phyloP scores from a whole-genome alignment of 2,113 vertebrate species.

The Vombatus ursinus region DNA sequence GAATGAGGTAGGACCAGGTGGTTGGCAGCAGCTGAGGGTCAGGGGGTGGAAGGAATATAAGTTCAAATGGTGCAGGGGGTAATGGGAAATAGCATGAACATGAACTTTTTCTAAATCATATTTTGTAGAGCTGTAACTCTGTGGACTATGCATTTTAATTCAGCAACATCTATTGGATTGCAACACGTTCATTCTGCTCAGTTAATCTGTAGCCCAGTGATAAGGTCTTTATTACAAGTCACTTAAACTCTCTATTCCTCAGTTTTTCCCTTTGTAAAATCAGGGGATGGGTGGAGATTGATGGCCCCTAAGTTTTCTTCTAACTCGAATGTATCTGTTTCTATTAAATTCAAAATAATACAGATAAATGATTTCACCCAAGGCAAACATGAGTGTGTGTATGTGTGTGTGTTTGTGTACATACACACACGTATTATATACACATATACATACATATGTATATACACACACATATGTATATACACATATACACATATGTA shows the following conservation, averaged over 20 bases:
- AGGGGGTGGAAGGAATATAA: not conserved
- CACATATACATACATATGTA: too few species aligned
- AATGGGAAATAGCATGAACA: not conserved
- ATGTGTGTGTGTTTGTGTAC: too few species aligned
- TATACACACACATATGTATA: too few species aligned
- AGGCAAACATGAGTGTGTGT: not conserved
- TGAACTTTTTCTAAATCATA: not conserved
- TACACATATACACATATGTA: too few species aligned
- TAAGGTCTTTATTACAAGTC: not conserved
- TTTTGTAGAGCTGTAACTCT: not conserved
- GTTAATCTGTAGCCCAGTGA: not conserved
- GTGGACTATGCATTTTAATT: not conserved
- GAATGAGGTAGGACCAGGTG: not conserved
- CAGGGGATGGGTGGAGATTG: not conserved
- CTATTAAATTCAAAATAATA: not conserved
- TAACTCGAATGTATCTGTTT: not conserved
- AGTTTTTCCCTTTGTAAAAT: not conserved
- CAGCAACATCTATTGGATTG: not conserved
- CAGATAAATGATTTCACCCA: not conserved
- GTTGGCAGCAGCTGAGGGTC: conserved; percentile 9
- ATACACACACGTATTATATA: too few species aligned
- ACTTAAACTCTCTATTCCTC: not conserved
- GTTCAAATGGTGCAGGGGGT: not conserved
- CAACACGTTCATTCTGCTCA: not conserved
- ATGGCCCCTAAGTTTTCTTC: not conserved